phyloP scores from a whole-genome alignment of 2,888 invertebrate genomes.

The Cancer borealis region DNA sequence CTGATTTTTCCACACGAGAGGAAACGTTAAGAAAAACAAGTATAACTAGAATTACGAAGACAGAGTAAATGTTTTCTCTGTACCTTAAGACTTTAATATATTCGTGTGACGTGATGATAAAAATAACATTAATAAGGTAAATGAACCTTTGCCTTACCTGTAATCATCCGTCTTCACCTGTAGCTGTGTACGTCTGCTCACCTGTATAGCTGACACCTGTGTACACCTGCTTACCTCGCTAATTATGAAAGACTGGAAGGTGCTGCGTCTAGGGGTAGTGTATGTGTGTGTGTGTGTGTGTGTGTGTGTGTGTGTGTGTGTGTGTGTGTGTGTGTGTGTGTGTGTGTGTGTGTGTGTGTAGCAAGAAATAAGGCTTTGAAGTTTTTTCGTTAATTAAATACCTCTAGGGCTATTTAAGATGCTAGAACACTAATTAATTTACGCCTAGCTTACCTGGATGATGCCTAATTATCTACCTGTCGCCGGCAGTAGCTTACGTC shows the following conservation, averaged over 20 bases:
- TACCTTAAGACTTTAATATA: neutral
- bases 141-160: neutral
- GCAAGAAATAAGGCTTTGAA: neutral
- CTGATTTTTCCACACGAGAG: neutral
- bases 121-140: neutral
- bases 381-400: neutral
- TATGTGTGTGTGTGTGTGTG: slow-evolving; percentile 43
- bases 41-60: neutral
- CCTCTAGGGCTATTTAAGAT: neutral
- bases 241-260: neutral
- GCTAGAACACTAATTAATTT: neutral
- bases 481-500: neutral
- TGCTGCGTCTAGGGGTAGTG: neutral
- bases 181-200: neutral
- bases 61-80: neutral
- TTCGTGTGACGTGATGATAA: neutral
- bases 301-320: slow-evolving; percentile 35
- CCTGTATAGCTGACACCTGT: neutral
- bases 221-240: neutral
- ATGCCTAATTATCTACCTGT: slow-evolving; percentile 9
- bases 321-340: slow-evolving; percentile 14
- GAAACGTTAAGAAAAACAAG: neutral
- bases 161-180: neutral
- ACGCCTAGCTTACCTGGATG: neutral
- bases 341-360: slow-evolving; percentile 41